Base-by-base conservation (phyloP, 2,113 vertebrate species). In the Brachionichthys hirsutus region DNA sequence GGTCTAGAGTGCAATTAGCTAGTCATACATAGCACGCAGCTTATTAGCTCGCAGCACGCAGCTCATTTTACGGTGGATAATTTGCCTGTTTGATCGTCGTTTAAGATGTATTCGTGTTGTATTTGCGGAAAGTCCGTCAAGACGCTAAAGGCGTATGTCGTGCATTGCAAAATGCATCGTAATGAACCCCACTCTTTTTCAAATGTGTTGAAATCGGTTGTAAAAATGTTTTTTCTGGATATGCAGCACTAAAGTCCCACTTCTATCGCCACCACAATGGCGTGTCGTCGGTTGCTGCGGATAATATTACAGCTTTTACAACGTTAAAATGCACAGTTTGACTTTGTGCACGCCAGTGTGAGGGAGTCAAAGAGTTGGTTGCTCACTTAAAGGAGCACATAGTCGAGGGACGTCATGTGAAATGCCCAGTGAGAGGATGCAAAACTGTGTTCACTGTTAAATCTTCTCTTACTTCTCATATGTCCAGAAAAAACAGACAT, bases 321-420 rank as follows among this genome's bases (percentile, higher is more conserved):
- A n/a, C n/a, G n/a, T 18, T 53, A 17, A 53, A 53, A 36, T 53
- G 50, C 9, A 53, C 30, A 1, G 30, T 53, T 5, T 53, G n/a
- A 7, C 30, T 53, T 18, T 51, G 48, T 51, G 22, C 30, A 34
- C 48, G 12, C 22, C 22, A 34, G 48, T 68, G 48, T 67, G 18
- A 46, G 11, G 53, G 14, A 14, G 11, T n/a, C 0, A 58, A 63
- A 24, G 2, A 3, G 18, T 15, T 49, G 19, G 6, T 45, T 50
- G 42, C 59, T 55, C 69, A 73, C 58, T 43, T 73, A 54, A 73
- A 69, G 20, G 52, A 72, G 30, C 72, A 68, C 18, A 63, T 63
- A 38, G 24, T 1, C 36, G 72, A 64, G 4, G 49, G 58, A 3
- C 16, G 14, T 12, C 16, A 18, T 18, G 16, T 46, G 16, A 4